Base-by-base conservation (phyloP, 2,888 invertebrate species). In the Lasioglossum leucozonium region DNA sequence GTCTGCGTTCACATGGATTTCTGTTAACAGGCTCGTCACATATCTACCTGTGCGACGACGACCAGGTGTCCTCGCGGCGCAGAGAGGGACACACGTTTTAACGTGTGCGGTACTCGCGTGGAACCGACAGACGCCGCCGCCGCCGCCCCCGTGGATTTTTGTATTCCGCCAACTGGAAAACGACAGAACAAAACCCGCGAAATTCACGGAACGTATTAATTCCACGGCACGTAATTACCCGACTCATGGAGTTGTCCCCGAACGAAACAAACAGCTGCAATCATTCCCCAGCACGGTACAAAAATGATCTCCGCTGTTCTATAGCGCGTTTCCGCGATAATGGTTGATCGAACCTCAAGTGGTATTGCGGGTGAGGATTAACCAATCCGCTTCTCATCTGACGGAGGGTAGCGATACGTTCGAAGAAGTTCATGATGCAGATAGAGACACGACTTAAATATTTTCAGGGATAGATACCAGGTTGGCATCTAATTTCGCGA, bases 201-300 rank as follows among this genome's bases (percentile, higher is more conserved):
- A 69, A 65, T 65, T 65, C 65, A 34, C 34, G 34, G 65, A 34
- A 65, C 65, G 65, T 65, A 65, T 65, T 34, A 65, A 65, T 65
- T 22, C 65, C 13, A 2, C 34, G 34, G 34, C 34, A 65, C 65
- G 18, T 65, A 65, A 65, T 65, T 34, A 65, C 65, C 34, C 26
- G 30, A 26, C 18, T 2, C 34, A 18, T 8, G 65, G 34, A 34
- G 34, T 6, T 34, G 65, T 65, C 65, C 65, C 34, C 18, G 30
- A 62, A 62, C 6, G 58, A 65, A 34, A 30, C 62, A 26, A 16
- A 65, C 34, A 65, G 51, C 51, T 22, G 22, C 51, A 22, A 51
- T 51, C 51, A 51, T 51, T 22, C 51, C 51, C 51, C 51, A n/a
- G 22, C 51, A 22, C 22, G 22, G 3, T 22, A n/a, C 3, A 51